A percentile compares a stretch with the other conserved stretches of the same genome.
These are phyloP conservation scores for Sarcophaga variegata DNA, from an alignment of 2,888 invertebrate species.

Conservation along the genomic window DNA sequence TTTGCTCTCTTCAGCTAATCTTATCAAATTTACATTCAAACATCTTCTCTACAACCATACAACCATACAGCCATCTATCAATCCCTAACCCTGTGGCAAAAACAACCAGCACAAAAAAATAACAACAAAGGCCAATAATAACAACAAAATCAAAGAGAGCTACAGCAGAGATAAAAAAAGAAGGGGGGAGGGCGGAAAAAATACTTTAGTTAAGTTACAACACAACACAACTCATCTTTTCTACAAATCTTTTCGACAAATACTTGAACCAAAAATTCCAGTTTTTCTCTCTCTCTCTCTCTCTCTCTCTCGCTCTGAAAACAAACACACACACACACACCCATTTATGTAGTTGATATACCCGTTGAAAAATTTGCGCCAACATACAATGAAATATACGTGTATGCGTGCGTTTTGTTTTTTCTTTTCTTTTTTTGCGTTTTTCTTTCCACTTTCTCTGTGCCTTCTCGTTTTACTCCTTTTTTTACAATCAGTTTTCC, in stretches of 20 bases:
- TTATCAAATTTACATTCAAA: slow-evolving; percentile 50
- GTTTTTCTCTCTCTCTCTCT: neutral
- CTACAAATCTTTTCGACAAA: slow-evolving; percentile 63
- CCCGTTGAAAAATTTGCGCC: neutral
- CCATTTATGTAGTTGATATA: neutral
- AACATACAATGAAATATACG: neutral
- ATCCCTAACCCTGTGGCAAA: too few relatives aligned
- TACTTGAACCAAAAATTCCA: slow-evolving; percentile 58
- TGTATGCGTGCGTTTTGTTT: slow-evolving; percentile 8
- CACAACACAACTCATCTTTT: slow-evolving; percentile 53
- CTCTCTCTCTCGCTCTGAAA: neutral
- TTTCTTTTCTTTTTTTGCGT: slow-evolving; percentile 2
- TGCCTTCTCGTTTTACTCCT: slow-evolving; percentile 21
- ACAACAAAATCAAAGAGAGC: slow-evolving; percentile 30
- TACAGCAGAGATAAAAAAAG: slow-evolving; percentile 9
- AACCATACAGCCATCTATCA: neutral
- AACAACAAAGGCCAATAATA: slow-evolving; percentile 35
- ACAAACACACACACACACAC: slow-evolving; percentile 9
- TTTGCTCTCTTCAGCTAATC: slow-evolving; percentile 45
- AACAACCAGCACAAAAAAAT: slow-evolving; percentile 11
- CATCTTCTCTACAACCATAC: neutral
- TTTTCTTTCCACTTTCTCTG: neutral
- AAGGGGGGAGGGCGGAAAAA: slow-evolving; percentile 9
- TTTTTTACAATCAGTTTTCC: slow-evolving; percentile 46
- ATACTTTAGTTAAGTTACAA: slow-evolving; percentile 31